These are phyloP conservation scores for Hiodon alosoides DNA, from an alignment of 2,113 vertebrate species.

Conservation along the genomic window DNA sequence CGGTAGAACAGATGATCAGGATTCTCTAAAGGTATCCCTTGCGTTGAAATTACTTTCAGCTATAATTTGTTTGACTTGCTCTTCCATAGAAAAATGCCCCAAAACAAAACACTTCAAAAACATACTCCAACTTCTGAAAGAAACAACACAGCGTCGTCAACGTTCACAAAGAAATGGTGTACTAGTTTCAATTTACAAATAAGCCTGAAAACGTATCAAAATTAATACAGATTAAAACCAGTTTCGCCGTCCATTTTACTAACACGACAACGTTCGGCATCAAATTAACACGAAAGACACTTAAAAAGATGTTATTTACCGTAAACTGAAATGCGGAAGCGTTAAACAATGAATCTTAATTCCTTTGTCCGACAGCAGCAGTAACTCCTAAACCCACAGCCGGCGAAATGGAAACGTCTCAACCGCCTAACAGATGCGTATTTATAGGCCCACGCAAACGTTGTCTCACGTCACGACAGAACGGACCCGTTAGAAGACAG, in stretches of 20 bases:
- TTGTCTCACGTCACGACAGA: too few species aligned
- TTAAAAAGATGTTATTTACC: not conserved
- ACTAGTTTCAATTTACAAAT: not conserved
- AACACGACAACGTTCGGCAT: not conserved
- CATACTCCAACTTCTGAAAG: slow-evolving; percentile 71
- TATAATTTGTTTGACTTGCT: slow-evolving; percentile 50
- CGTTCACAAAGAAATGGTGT: not conserved
- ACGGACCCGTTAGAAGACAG: too few species aligned
- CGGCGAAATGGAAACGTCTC: too few species aligned
- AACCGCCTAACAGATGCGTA: too few species aligned
- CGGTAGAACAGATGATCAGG: slow-evolving; percentile 44
- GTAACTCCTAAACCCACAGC: too few species aligned
- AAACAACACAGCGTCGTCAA: not conserved
- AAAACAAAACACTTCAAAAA: slow-evolving; percentile 56
- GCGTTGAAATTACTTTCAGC: slow-evolving; percentile 68
- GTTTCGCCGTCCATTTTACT: too few species aligned
- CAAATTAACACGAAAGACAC: not conserved
- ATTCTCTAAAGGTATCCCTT: slow-evolving; percentile 76
- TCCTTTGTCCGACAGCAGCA: not conserved
- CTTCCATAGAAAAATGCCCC: slow-evolving; percentile 73
- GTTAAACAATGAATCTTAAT: not conserved
- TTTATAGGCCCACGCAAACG: too few species aligned
- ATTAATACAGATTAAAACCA: not conserved
- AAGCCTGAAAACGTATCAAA: not conserved
- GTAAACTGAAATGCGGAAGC: slow-evolving; percentile 4